Base-by-base conservation (phyloP, 2,113 vertebrate genomes). In the Paraplagusia blochii region DNA sequence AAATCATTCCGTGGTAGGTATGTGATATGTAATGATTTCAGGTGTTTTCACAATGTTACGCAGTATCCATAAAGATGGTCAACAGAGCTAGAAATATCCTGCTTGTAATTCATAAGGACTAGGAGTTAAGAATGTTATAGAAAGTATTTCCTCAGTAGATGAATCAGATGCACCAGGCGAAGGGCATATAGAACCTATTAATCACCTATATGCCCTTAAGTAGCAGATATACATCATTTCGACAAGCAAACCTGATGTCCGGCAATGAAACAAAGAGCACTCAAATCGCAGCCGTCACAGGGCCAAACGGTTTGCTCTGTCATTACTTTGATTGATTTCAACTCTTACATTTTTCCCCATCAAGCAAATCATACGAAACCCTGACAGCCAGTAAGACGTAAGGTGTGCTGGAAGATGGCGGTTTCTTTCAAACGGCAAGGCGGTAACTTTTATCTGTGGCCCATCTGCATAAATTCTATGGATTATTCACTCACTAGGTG, bases 261-360 rank as follows among this genome's bases (percentile, higher is more conserved):
- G 79, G 79, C 71, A 75, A 17, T 17, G 56, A 59, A 76, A 74
- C 62, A 73, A 74, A 77, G 60, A n/a, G 45, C 8, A 63, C 60
- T 69, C 22, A 70, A 62, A 77, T 85, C 77, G 77, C 80, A 82
- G 63, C 36, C 19, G 45, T 74, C 69, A 63, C 11, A n/a, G 1
- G 46, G 1, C n/a, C 70, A 58, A 79, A 63, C 42, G 13, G 76
- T 87, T 82, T 78, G 46, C 67, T 77, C 66, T 50, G 77, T 19
- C 58, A 79, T 69, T 62, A 69, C 63, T 78, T 79, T 79, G 77
- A 88, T 87, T 78, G 83, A 75, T 61, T 72, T 73, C 57, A 85
- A 72, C 63, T 69, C 77, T 60, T 56, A 73, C 73, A 77, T 66
- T 57, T 59, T 71, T 77, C 22, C 22, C 72, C 61, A 64, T 58